phyloP scores from a whole-genome alignment of 1,140 invertebrate genomes.

The Pogonomyrmex barbatus region DNA sequence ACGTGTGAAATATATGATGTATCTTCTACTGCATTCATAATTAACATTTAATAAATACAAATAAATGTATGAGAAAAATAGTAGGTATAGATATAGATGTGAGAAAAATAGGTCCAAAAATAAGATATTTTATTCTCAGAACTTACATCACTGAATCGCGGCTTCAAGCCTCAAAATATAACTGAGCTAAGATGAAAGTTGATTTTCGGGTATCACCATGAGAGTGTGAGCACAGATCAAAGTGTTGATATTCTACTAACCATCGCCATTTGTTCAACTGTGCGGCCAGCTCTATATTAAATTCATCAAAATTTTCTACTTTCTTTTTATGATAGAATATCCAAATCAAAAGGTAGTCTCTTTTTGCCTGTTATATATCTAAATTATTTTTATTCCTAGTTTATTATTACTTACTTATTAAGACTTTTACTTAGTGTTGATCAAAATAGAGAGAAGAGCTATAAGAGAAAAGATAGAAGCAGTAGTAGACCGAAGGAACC shows the following conservation, averaged over 20 bases:
- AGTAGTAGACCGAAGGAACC: conserved; percentile 20
- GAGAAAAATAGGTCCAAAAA: not conserved
- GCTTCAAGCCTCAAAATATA: conserved; percentile 33
- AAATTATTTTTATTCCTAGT: not conserved
- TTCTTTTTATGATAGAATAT: not conserved
- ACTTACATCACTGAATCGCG: conserved; percentile 38
- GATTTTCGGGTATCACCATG: conserved; percentile 5
- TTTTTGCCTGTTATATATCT: not conserved
- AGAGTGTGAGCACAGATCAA: conserved; percentile 51
- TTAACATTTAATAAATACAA: not conserved
- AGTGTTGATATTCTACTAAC: conserved; percentile 68
- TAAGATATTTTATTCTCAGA: conserved; percentile 44
- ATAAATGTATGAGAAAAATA: not conserved
- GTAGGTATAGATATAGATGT: not conserved
- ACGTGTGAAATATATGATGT: not conserved
- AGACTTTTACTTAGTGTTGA: not conserved
- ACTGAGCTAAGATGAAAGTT: not conserved
- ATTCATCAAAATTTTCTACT: conserved; percentile 8
- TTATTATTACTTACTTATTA: not conserved
- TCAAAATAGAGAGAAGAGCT: conserved; percentile 54
- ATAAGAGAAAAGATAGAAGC: conserved; percentile 37
- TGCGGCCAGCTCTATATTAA: conserved; percentile 27
- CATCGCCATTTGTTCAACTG: conserved; percentile 41
- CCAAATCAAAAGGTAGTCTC: not conserved
- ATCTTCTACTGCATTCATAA: not conserved